Base-by-base conservation (phyloP, 1,140 invertebrate species). In the Drosophila auraria region DNA sequence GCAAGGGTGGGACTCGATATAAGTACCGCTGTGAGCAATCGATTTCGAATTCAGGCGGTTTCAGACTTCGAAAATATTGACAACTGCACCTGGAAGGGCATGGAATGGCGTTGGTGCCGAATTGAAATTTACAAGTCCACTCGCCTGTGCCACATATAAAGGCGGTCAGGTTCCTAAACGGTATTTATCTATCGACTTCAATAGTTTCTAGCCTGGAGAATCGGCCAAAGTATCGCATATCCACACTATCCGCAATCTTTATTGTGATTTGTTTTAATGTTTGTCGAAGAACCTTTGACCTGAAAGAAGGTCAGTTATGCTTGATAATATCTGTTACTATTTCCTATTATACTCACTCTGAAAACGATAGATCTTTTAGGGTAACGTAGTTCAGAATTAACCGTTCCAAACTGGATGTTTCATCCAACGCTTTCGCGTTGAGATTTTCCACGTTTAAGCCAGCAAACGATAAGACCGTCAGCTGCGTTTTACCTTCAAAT, bases 1-100 rank as follows among this genome's bases (percentile, higher is more conserved):
- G 65, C 15, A 64, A 15, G 4, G 23, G 2, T 3, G 65, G 65
- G 6, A 68, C 49, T 14, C 7, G 5, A 4, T 9, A 33, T 6
- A 49, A 17, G n/a, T n/a, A 20, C 8, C 7, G 14, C 11, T 50
- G n/a, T 2, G 8, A 9, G 17, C 65, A 68, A 50, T 64, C 6
- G 2, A 68, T 49, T 38, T 23, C 15, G 1, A 63, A 63, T n/a
- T 15, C 15, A n/a, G n/a, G n/a, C n/a, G n/a, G n/a, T n/a, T n/a
- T n/a, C n/a, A 1, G 2, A 30, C 3, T 5, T 12, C 17, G 44
- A 49, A 23, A 4, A 50, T 50, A 64, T n/a, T 1, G 14, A 7
- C 65, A 64, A 2, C 4, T 8, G 12, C 65, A 69, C 14, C 27
- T 40, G 0, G 2, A 12, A 12, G 59, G 65, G n/a, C 65, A 69